Evolutionary conservation across 2,888 invertebrate species (phyloP).

Genomic region (Rhodophaea formosa): DNA sequence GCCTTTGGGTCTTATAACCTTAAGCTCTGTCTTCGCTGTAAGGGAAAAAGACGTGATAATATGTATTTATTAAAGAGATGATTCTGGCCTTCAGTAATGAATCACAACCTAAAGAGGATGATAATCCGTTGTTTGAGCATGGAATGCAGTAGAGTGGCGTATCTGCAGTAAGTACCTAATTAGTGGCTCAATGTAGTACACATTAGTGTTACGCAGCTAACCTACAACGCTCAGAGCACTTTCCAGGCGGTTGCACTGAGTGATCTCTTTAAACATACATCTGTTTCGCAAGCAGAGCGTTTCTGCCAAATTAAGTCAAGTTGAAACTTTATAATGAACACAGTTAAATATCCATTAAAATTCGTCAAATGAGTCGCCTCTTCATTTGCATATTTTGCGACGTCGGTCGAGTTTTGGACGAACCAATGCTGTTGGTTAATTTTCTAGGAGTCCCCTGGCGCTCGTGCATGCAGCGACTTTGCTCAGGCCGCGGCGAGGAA

Average conservation of each 20-base stretch:
- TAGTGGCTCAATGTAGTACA: not conserved
- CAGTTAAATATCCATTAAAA: constrained; percentile 76
- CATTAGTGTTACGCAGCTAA: constrained; percentile 20
- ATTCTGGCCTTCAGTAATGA: too few relatives aligned
- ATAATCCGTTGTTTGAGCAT: too few relatives aligned
- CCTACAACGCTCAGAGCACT: constrained; percentile 28
- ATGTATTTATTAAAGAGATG: too few relatives aligned
- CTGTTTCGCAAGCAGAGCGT: constrained; percentile 33
- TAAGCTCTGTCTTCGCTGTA: too few relatives aligned
- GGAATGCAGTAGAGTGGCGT: too few relatives aligned
- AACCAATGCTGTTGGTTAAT: constrained; percentile 62
- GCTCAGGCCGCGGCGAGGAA: constrained; percentile 57
- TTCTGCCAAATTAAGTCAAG: constrained; percentile 50
- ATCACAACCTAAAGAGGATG: too few relatives aligned
- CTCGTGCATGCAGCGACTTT: constrained; percentile 55
- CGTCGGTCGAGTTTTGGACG: constrained; percentile 54
- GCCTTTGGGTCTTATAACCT: too few relatives aligned
- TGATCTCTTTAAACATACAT: constrained; percentile 52
- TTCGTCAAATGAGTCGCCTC: constrained; percentile 72
- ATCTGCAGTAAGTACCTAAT: too few relatives aligned
- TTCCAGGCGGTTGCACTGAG: constrained; percentile 31
- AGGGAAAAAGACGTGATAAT: too few relatives aligned
- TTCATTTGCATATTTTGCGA: constrained; percentile 75
- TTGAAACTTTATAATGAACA: constrained; percentile 70
- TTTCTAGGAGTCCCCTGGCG: constrained; percentile 65